Conservation (phyloP, 1,140 invertebrate genomes). For the Cepaea nemoralis region DNA sequence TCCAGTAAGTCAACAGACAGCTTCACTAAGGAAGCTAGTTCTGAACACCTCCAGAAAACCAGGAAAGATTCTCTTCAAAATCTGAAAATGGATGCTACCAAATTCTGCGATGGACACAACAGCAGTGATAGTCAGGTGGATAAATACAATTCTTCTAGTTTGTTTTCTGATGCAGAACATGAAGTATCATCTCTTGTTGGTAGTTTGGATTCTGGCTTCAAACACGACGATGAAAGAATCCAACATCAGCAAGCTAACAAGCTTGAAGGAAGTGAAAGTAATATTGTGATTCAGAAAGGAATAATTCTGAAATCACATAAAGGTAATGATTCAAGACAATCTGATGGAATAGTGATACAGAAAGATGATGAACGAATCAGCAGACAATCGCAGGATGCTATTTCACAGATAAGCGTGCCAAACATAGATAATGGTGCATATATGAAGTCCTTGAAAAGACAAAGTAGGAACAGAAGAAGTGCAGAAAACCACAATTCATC, state of each 20-base stretch:
- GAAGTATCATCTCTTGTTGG: neutral
- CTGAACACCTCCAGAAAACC: neutral
- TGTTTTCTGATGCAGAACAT: neutral
- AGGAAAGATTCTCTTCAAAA: neutral
- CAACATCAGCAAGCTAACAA: neutral
- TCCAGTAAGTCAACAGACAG: neutral
- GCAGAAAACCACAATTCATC: neutral
- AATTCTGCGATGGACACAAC: neutral
- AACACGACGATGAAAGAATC: neutral
- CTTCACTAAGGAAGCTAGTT: neutral
- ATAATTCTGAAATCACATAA: neutral
- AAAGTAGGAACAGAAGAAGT: neutral
- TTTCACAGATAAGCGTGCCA: neutral
- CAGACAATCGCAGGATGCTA: neutral
- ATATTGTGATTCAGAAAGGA: neutral
- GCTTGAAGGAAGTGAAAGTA: neutral
- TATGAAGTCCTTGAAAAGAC: no score
- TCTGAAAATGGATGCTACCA: neutral
- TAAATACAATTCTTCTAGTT: neutral
- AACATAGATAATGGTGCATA: neutral
- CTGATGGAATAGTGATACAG: neutral
- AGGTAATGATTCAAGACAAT: neutral
- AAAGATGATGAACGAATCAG: neutral
- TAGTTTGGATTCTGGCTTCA: neutral
- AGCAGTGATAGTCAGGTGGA: neutral